These are phyloP conservation scores for Steinernema hermaphroditum DNA, from an alignment of 2,888 invertebrate genomes.

Conservation along the genomic window DNA sequence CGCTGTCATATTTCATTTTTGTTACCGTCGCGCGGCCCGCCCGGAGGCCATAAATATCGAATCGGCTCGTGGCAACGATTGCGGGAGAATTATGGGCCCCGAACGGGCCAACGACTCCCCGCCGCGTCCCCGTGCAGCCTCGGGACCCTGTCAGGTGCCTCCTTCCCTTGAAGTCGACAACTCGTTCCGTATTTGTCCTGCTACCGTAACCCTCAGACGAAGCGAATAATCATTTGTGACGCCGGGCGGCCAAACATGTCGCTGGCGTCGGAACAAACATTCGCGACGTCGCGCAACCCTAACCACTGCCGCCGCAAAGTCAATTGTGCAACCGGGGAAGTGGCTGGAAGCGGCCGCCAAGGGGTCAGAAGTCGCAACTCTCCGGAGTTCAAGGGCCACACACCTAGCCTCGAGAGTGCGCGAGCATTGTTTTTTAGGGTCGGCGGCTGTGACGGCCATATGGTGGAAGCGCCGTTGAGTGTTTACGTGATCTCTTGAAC, in stretches of 20 bases:
- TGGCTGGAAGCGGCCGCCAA: neutral
- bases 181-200: constrained; percentile 30
- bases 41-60: constrained; percentile 30
- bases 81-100: constrained; percentile 26
- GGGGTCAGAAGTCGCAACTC: constrained; percentile 27
- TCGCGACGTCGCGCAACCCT: constrained; percentile 25
- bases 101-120: neutral
- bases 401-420: constrained; percentile 25
- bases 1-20: constrained; percentile 31
- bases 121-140: no score
- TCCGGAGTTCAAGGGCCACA: constrained; percentile 20
- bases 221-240: constrained; percentile 29
- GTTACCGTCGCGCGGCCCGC: constrained; percentile 31
- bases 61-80: constrained; percentile 27
- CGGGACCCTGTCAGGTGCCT: no score
- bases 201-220: constrained; percentile 31
- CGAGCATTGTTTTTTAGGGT: constrained; percentile 27
- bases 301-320: constrained; percentile 21
- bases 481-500: constrained; percentile 21
- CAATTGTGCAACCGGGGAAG: constrained; percentile 27
- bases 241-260: constrained; percentile 22
- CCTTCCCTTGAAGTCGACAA: no score
- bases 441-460: neutral
- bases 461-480: constrained; percentile 17
- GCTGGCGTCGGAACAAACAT: constrained; percentile 27